phyloP scores from a whole-genome alignment of 2,888 invertebrate species.

The Agriopis marginaria region DNA sequence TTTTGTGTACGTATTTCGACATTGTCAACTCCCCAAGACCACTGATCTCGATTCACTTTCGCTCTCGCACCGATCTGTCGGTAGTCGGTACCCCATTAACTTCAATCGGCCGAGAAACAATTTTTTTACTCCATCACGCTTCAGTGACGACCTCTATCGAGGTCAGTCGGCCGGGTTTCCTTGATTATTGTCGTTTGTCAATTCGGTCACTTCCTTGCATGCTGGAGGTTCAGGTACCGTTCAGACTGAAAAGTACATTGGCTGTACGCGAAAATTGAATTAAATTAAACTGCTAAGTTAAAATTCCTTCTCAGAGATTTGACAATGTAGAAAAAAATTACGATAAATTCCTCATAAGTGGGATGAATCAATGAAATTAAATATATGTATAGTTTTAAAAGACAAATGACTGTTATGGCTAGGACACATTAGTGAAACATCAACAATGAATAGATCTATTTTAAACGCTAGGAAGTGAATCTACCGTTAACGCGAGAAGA shows the following conservation, averaged over 20 bases:
- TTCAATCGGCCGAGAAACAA: slow-evolving; percentile 35
- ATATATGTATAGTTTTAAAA: no score
- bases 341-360: no score
- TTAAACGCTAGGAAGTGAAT: slow-evolving; percentile 23
- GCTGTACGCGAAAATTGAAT: neutral
- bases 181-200: slow-evolving; percentile 58
- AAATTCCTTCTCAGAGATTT: neutral
- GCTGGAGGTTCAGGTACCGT: slow-evolving; percentile 10
- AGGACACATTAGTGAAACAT: neutral
- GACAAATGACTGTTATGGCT: no score
- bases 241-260: neutral
- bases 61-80: slow-evolving; percentile 35
- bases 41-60: slow-evolving; percentile 33
- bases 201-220: slow-evolving; percentile 55
- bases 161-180: slow-evolving; percentile 64
- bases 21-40: neutral
- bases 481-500: slow-evolving; percentile 26
- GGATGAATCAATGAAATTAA: no score
- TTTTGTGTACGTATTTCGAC: neutral
- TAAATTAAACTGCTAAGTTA: neutral
- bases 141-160: slow-evolving; percentile 65
- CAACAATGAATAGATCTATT: slow-evolving; percentile 10
- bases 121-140: slow-evolving; percentile 63
- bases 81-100: slow-evolving; percentile 33
- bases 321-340: no score